Percentiles rank a stretch among this genome's conserved stretches.
phyloP scores from a whole-genome alignment of 1,140 invertebrate genomes.

The Drosophila tristis region DNA sequence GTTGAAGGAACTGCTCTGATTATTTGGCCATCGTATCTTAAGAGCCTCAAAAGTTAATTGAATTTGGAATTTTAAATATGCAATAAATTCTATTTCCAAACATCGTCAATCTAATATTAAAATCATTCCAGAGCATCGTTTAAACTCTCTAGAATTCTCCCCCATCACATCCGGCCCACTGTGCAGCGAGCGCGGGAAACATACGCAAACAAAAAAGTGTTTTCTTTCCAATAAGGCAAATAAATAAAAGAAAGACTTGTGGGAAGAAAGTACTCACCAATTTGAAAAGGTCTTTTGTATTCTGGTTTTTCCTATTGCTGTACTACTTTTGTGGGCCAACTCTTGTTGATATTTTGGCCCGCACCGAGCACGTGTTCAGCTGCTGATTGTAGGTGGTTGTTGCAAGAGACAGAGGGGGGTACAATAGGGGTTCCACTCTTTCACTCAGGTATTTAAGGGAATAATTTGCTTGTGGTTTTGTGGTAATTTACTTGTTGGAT shows the following conservation, averaged over 20 bases:
- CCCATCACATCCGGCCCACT: slow-evolving; percentile 19
- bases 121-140: too few relatives aligned
- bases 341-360: slow-evolving; percentile 63
- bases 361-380: slow-evolving; percentile 62
- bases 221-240: slow-evolving; percentile 53
- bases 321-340: slow-evolving; percentile 8
- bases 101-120: too few relatives aligned
- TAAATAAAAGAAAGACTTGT: slow-evolving; percentile 46
- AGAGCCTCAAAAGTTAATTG: too few relatives aligned
- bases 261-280: slow-evolving; percentile 58
- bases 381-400: slow-evolving; percentile 34
- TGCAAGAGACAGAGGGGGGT: not conserved
- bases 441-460: slow-evolving; percentile 9
- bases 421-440: not conserved
- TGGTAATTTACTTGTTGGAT: too few relatives aligned
- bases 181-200: slow-evolving; percentile 37
- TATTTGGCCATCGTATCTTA: too few relatives aligned
- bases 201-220: slow-evolving; percentile 28
- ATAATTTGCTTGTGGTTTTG: slow-evolving; percentile 15
- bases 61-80: too few relatives aligned
- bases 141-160: not conserved
- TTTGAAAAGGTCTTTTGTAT: slow-evolving; percentile 34
- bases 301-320: slow-evolving; percentile 17
- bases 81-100: too few relatives aligned
- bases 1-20: too few relatives aligned